phyloP scores from a whole-genome alignment of 2,888 invertebrate species.

The Sepiola atlantica region DNA sequence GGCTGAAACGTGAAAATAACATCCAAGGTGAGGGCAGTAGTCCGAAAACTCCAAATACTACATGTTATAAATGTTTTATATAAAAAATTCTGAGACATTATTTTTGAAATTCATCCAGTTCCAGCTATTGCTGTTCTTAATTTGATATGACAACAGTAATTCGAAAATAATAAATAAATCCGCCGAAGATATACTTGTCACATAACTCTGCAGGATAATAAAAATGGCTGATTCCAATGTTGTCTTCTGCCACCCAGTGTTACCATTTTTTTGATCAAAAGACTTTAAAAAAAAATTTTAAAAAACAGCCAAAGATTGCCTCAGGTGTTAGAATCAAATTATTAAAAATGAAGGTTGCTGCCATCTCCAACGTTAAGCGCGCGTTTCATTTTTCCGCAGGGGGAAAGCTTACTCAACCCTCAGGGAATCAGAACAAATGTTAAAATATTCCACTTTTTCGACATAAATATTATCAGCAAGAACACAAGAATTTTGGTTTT shows the following conservation, averaged over 20 bases:
- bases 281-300: neutral
- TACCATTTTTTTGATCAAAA: neutral
- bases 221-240: neutral
- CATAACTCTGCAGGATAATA: neutral
- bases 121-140: no score
- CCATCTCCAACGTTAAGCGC: neutral
- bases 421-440: neutral
- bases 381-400: neutral
- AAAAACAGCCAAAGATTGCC: neutral
- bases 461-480: neutral
- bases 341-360: slow-evolving; percentile 16
- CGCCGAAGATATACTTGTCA: neutral
- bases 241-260: neutral
- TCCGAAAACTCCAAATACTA: no score
- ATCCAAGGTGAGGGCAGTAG: no score
- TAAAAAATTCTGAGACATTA: no score
- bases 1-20: no score
- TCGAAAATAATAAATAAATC: no score
- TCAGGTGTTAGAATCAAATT: neutral
- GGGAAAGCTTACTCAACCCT: neutral
- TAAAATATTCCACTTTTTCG: neutral
- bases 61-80: no score
- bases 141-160: no score
- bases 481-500: neutral
- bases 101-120: no score